Evolutionary conservation across 2,797 vertebrate species (phyloP).

Genomic region (Hybognathus amarus): DNA sequence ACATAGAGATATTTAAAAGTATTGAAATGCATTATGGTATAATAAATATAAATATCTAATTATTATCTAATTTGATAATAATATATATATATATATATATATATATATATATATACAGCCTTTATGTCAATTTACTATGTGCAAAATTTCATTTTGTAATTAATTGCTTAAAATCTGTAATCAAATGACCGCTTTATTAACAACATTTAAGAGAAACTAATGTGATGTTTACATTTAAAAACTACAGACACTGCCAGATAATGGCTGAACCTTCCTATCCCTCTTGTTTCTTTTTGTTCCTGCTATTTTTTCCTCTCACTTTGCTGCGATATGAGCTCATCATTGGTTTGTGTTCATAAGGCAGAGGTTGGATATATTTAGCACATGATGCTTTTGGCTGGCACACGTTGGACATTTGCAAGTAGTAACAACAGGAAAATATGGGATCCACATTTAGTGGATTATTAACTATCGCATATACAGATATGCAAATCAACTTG

Average conservation of each 20-base stretch:
- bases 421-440: slow-evolving; percentile 68
- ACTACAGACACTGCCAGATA: neutral
- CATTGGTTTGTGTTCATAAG: slow-evolving; percentile 25
- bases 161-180: neutral
- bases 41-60: neutral
- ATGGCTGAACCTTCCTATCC: neutral
- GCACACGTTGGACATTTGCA: slow-evolving; percentile 75
- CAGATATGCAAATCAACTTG: neutral
- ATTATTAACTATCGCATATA: neutral
- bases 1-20: neutral
- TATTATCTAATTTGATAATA: too few relatives aligned
- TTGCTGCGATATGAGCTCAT: slow-evolving; percentile 10
- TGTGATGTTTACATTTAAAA: neutral
- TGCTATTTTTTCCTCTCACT: neutral
- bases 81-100: too few relatives aligned
- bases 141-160: neutral
- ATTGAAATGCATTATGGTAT: neutral
- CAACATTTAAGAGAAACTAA: neutral
- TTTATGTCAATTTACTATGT: too few relatives aligned
- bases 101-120: too few relatives aligned
- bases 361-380: slow-evolving; percentile 56
- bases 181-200: neutral
- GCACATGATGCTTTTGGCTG: slow-evolving; percentile 70
- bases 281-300: neutral
- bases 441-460: neutral